Evolutionary conservation across 2,888 invertebrate species (phyloP).

Genomic region (Erebia aethiops): DNA sequence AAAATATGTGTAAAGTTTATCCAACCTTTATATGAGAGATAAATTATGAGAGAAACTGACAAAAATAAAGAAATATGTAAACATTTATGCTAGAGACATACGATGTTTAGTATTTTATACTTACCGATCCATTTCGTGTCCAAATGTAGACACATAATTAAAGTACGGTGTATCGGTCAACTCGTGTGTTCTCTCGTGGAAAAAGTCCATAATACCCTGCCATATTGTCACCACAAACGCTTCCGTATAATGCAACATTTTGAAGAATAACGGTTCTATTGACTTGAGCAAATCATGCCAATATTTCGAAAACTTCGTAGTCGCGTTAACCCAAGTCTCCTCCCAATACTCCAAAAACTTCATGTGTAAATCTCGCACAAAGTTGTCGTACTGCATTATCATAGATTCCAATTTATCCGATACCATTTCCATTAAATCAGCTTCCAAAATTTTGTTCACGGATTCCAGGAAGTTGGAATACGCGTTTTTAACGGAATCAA

Average conservation of each 20-base stretch:
- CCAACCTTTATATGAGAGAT: no score
- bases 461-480: conserved; percentile 88
- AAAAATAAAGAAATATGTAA: no score
- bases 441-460: conserved; percentile 86
- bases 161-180: conserved; percentile 92
- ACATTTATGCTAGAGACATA: not conserved
- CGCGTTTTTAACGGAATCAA: conserved; percentile 87
- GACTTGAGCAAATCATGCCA: conserved; percentile 89
- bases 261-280: conserved; percentile 90
- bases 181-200: conserved; percentile 90
- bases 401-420: conserved; percentile 86
- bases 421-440: conserved; percentile 89
- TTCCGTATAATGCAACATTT: conserved; percentile 89
- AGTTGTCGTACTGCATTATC: conserved; percentile 90
- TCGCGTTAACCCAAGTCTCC: conserved; percentile 88
- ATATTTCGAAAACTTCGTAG: conserved; percentile 84
- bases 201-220: conserved; percentile 89
- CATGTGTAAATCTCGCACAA: conserved; percentile 90
- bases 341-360: conserved; percentile 85
- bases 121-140: conserved; percentile 88
- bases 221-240: conserved; percentile 88
- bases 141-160: conserved; percentile 89
- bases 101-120: conserved; percentile 37
- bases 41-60: no score
- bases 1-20: no score